Conservation (phyloP, 2,797 vertebrate genomes). For the Pipistrellus kuhlii region DNA sequence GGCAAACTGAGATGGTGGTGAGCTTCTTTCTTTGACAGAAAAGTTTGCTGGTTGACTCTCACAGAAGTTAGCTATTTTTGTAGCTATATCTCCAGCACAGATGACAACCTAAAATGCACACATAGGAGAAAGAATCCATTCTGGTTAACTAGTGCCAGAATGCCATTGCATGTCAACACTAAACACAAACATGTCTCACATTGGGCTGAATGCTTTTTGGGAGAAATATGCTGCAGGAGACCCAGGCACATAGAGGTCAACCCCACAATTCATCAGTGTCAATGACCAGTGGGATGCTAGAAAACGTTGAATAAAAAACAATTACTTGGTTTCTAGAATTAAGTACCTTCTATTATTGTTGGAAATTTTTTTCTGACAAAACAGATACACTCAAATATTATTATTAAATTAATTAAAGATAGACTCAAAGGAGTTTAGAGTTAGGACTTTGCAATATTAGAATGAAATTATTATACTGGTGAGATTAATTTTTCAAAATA, state of each 20-base stretch:
- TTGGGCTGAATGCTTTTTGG: conserved; percentile 33
- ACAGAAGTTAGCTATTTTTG: background rate
- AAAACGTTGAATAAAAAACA: background rate
- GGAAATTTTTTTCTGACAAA: background rate
- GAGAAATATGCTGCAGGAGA: conserved; percentile 55
- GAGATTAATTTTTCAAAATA: background rate
- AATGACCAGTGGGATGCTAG: background rate
- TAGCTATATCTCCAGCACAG: fast-evolving
- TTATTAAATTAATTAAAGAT: background rate
- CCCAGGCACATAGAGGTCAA: background rate
- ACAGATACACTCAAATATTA: background rate
- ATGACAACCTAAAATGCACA: conserved; percentile 32
- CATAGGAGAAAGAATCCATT: conserved; percentile 67
- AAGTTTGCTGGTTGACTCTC: background rate
- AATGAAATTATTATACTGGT: background rate
- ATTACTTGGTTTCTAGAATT: background rate
- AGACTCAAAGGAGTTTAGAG: background rate
- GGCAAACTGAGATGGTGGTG: too few relatives aligned
- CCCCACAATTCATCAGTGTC: background rate
- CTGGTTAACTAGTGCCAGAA: conserved; percentile 58
- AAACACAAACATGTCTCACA: conserved; percentile 75
- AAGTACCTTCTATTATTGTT: background rate
- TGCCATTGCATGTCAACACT: conserved; percentile 26
- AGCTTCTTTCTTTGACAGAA: too few relatives aligned
- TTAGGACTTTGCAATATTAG: background rate